Percentiles rank a stretch among this genome's conserved stretches.
Conservation (phyloP, 2,113 vertebrate species). For the Otis tarda region DNA sequence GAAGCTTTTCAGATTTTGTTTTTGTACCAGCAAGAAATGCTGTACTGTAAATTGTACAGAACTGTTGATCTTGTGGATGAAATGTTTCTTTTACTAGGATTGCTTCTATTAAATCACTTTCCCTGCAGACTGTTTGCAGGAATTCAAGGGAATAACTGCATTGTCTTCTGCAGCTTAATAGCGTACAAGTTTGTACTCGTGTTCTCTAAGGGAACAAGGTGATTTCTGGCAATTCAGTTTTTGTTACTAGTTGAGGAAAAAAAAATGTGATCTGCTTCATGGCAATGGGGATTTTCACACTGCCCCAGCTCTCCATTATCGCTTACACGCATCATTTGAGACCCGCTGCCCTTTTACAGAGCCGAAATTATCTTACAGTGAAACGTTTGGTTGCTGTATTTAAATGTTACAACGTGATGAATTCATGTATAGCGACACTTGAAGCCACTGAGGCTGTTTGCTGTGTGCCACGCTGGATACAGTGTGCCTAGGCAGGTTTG, state of each 20-base stretch:
- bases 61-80: conserved; percentile 16
- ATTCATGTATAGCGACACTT: neutral
- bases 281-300: neutral
- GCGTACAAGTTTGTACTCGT: neutral
- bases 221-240: neutral
- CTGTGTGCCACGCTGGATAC: neutral
- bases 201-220: neutral
- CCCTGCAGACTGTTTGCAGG: neutral
- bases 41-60: neutral
- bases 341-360: neutral
- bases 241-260: neutral
- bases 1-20: neutral
- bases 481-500: neutral
- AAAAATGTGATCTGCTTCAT: neutral
- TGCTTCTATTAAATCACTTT: neutral
- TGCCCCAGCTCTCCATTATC: neutral
- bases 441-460: neutral
- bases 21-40: neutral
- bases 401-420: neutral
- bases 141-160: neutral
- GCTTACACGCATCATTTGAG: neutral
- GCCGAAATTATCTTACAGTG: neutral
- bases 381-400: neutral
- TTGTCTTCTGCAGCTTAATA: neutral
- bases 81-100: neutral